phyloP scores from a whole-genome alignment of 2,797 vertebrate species.

The Acanthurus lineatus region DNA sequence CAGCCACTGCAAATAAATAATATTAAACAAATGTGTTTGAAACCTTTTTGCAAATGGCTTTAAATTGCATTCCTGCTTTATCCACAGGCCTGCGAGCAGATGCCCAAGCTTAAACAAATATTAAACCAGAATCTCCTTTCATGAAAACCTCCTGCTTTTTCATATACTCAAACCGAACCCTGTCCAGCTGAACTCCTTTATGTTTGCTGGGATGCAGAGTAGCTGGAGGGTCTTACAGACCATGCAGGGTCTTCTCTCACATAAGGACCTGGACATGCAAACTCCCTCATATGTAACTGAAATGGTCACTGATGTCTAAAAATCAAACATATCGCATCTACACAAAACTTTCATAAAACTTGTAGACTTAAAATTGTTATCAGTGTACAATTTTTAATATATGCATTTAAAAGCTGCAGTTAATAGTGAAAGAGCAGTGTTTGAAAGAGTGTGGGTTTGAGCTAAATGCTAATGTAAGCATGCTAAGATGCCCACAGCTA shows the following conservation, averaged over 20 bases:
- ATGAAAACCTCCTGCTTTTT: neutral
- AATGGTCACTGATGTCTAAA: neutral
- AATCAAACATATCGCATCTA: neutral
- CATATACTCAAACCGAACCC: neutral
- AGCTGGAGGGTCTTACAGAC: neutral
- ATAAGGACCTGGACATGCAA: neutral
- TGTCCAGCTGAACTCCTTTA: neutral
- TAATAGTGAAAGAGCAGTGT: too few species aligned
- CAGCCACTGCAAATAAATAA: conserved; percentile 15
- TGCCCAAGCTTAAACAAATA: conserved; percentile 13
- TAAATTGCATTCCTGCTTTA: neutral
- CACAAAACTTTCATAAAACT: neutral
- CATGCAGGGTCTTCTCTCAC: neutral
- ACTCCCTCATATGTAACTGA: neutral
- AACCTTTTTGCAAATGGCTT: conserved; percentile 14
- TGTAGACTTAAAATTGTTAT: neutral
- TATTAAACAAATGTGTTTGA: conserved; percentile 23
- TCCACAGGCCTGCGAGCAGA: conserved; percentile 7
- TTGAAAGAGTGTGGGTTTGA: too few species aligned
- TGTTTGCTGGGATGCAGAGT: too few species aligned
- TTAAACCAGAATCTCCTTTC: neutral
- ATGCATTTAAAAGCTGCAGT: too few species aligned
- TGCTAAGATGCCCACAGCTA: too few species aligned
- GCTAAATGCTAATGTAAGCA: too few species aligned
- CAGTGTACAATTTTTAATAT: too few species aligned